Evolutionary conservation across 2,888 invertebrate genomes (phyloP).

Genomic region (Lepidochrysops patricia): DNA sequence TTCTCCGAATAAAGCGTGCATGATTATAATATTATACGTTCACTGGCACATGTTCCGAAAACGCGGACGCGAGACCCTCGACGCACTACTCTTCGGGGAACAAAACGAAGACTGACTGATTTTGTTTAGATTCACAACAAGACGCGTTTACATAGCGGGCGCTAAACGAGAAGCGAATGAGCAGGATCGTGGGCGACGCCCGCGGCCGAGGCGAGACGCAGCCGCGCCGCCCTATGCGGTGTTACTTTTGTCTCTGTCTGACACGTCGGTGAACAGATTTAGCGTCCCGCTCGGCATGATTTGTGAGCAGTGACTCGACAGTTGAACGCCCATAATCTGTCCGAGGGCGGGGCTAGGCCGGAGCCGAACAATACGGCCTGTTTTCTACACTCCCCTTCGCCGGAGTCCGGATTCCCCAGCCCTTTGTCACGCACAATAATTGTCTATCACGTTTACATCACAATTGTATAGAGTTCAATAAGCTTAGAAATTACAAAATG

Average conservation of each 20-base stretch:
- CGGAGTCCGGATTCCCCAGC: constrained; percentile 33
- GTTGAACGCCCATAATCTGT: constrained; percentile 34
- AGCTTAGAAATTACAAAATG: constrained; percentile 1
- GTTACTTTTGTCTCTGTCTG: constrained; percentile 24
- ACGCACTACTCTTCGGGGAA: constrained; percentile 60
- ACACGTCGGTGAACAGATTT: constrained; percentile 10
- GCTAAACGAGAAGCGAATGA: constrained; percentile 70
- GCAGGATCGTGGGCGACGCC: constrained; percentile 54
- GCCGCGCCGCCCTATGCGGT: constrained; percentile 39
- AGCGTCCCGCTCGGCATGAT: constrained; percentile 22
- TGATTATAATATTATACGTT: constrained; percentile 62
- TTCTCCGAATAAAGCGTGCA: constrained; percentile 94
- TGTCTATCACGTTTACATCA: constrained; percentile 32
- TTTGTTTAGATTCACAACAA: constrained; percentile 91
- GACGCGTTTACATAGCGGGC: constrained; percentile 84
- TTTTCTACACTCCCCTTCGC: constrained; percentile 36
- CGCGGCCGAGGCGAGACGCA: constrained; percentile 28
- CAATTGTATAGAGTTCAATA: constrained; percentile 22
- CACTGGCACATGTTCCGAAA: constrained; percentile 51
- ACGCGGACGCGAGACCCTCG: constrained; percentile 47
- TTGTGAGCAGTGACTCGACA: constrained; percentile 20
- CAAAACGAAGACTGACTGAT: constrained; percentile 78
- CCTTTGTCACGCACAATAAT: constrained; percentile 44
- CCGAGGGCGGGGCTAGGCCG: constrained; percentile 34
- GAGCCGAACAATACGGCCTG: constrained; percentile 33